Percentiles rank a stretch among this genome's conserved stretches.
Conservation (phyloP, 2,113 vertebrate genomes). For the Triplophysa dalaica region DNA sequence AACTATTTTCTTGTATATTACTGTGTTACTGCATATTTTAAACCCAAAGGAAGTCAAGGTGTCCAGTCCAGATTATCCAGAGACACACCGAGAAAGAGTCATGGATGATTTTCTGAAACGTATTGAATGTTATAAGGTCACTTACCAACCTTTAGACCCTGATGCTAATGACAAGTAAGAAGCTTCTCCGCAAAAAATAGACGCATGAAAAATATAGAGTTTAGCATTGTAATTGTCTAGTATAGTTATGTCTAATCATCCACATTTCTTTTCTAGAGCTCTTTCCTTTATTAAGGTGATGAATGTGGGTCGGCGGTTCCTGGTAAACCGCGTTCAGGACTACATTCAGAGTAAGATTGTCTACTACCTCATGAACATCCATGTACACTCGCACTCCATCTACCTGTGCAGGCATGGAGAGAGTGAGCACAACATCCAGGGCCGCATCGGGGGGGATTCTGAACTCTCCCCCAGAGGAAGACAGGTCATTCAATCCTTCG, state of each 20-base stretch:
- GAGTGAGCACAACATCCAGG: conserved; percentile 86
- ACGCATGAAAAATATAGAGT: background rate
- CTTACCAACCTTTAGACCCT: conserved; percentile 91
- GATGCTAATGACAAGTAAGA: conserved; percentile 92
- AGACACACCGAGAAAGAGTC: conserved; percentile 89
- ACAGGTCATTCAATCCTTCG: conserved; percentile 71
- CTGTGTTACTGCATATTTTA: background rate
- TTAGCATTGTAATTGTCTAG: too few relatives aligned
- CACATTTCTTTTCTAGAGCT: conserved; percentile 74
- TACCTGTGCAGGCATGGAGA: conserved; percentile 96
- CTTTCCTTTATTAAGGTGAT: conserved; percentile 97
- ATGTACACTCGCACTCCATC: conserved; percentile 92
- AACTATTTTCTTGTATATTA: background rate
- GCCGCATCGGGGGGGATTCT: conserved; percentile 90
- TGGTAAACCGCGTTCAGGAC: conserved; percentile 94
- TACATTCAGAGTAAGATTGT: conserved; percentile 99
- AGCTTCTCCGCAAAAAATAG: background rate
- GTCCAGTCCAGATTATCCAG: conserved; percentile 94
- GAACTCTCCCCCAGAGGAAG: conserved; percentile 85
- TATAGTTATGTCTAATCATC: background rate
- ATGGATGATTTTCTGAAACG: conserved; percentile 98
- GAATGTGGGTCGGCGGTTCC: conserved; percentile 92
- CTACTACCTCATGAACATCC: conserved; percentile 99
- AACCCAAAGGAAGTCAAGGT: conserved; percentile 91
- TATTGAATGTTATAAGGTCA: conserved; percentile 97